Evolutionary conservation across 2,888 invertebrate genomes (phyloP).

Genomic region (Tetropium fuscum): DNA sequence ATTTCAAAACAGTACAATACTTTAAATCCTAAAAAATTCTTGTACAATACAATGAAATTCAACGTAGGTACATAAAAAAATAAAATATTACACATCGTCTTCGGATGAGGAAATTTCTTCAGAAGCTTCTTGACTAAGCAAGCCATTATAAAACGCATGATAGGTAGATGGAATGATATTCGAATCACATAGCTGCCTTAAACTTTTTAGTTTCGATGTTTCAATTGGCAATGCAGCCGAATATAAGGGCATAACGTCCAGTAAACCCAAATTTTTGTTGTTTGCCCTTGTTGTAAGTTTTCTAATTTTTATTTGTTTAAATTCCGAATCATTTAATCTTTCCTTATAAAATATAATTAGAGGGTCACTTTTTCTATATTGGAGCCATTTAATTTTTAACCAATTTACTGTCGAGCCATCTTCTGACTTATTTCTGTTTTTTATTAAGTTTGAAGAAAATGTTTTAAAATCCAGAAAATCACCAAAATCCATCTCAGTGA

Average conservation of each 20-base stretch:
- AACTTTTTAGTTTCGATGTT: conserved; percentile 11
- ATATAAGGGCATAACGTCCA: too few relatives aligned
- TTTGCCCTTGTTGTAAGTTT: too few relatives aligned
- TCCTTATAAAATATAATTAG: conserved; percentile 33
- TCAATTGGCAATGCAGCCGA: background rate
- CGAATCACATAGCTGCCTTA: conserved; percentile 12
- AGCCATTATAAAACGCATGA: too few relatives aligned
- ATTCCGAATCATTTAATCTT: conserved; percentile 25
- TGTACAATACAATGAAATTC: too few relatives aligned
- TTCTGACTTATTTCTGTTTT: conserved; percentile 27
- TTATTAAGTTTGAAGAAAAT: conserved; percentile 28
- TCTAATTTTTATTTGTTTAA: conserved; percentile 7
- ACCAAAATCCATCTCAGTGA: conserved; percentile 16
- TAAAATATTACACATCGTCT: too few relatives aligned
- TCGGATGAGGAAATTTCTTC: too few relatives aligned
- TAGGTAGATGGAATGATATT: too few relatives aligned
- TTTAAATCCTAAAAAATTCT: too few relatives aligned
- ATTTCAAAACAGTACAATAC: too few relatives aligned
- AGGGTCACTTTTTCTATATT: conserved; percentile 34
- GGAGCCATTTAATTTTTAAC: conserved; percentile 34
- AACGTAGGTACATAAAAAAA: too few relatives aligned
- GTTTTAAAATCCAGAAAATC: conserved; percentile 35
- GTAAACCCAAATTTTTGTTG: too few relatives aligned
- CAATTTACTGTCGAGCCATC: conserved; percentile 26
- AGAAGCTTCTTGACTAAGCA: too few relatives aligned